Base-by-base conservation (phyloP, 2,113 vertebrate genomes). In the Morphnarchus princeps region DNA sequence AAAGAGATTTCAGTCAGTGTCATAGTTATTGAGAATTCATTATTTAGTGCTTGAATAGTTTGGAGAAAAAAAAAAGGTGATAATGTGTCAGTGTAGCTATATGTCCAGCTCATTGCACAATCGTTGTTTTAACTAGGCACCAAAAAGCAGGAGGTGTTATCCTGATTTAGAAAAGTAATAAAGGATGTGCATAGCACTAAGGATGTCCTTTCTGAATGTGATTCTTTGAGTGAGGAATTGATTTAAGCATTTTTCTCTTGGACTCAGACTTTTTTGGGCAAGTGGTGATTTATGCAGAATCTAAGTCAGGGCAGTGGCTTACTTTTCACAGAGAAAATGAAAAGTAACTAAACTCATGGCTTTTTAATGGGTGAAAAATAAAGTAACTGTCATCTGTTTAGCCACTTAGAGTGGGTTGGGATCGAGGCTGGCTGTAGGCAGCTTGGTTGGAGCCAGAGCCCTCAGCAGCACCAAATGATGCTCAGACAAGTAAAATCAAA, bases 331-430 rank as follows among this genome's bases (percentile, higher is more conserved):
- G 55, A 77, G 61, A 42, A 47, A 95, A 81, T 34, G 73, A 74
- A 24, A 59, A 43, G 26, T 90, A 59, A 49, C 28, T 67, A 11
- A 70, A 63, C 4, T 76, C 0, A 4, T 10, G 49, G 25, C 36
- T 73, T 90, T 77, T 83, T 54, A 83, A 54, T 6, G 15, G 45
- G 3, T 29, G 20, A 83, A 86, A 86, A 80, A 6, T 40, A 14
- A 58, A 87, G 36, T 70, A 15, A 31, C 15, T 81, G 45, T 54
- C 63, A 43, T 61, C 22, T 82, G 49, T 83, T 90, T 38, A 78
- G 26, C 38, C 25, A 9, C 3, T 10, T 90, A 9, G 0, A 0
- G 7, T 77, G 32, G 13, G 2, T n/a, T 69, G 47, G 29, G 25
- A 15, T 47, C 8, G 5, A 26, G 22, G 34, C 29, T 93, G 58